phyloP scores from a whole-genome alignment of 2,113 vertebrate genomes.

The Chauna torquata region DNA sequence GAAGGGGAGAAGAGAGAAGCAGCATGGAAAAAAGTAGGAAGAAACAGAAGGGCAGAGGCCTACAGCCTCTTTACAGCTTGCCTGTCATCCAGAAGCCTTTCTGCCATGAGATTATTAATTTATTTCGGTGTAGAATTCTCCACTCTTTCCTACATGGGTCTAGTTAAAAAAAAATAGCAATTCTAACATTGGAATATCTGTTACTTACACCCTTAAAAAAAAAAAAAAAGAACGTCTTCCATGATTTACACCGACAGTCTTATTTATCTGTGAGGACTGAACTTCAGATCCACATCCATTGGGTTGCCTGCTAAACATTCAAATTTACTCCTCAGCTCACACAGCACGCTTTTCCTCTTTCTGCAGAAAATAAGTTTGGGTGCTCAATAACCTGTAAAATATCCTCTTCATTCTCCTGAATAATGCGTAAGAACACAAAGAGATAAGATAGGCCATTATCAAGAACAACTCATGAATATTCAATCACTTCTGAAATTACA shows the following conservation, averaged over 20 bases:
- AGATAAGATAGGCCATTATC: background rate
- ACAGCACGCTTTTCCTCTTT: background rate
- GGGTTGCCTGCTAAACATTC: background rate
- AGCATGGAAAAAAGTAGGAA: background rate
- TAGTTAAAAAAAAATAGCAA: background rate
- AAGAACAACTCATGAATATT: background rate
- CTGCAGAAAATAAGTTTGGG: background rate
- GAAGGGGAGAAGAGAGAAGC: background rate
- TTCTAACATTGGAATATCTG: background rate
- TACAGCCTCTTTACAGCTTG: background rate
- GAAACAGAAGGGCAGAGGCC: background rate
- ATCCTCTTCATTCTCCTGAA: background rate
- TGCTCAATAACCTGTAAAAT: background rate
- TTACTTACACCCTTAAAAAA: background rate
- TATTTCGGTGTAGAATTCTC: background rate
- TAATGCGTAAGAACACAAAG: background rate
- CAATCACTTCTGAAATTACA: background rate
- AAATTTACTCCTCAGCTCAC: background rate
- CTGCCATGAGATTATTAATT: background rate
- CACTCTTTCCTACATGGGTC: background rate
- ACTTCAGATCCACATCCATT: background rate
- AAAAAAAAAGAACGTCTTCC: background rate
- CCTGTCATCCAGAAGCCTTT: background rate
- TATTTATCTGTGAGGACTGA: background rate
- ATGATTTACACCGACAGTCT: background rate